phyloP scores from a whole-genome alignment of 1,140 invertebrate genomes.

The Lysiphlebus fabarum region DNA sequence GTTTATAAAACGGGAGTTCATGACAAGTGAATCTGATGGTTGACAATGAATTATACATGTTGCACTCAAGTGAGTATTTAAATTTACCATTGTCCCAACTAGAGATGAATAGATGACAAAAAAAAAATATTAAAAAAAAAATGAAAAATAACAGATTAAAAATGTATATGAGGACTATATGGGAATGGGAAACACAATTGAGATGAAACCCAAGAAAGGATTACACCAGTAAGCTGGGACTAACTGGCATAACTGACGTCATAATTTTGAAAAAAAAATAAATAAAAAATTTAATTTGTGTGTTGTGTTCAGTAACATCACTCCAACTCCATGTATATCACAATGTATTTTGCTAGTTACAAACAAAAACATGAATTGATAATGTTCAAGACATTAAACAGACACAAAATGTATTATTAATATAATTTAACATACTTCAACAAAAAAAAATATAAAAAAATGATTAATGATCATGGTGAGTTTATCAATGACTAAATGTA shows the following conservation, averaged over 20 bases:
- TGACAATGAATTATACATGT: not conserved
- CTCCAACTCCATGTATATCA: too few relatives aligned
- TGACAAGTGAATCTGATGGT: too few relatives aligned
- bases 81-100: constrained; percentile 3
- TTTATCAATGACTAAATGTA: constrained; percentile 4
- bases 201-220: constrained; percentile 39
- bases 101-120: not conserved
- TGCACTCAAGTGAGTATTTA: constrained; percentile 1
- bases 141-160: not conserved
- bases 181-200: constrained; percentile 3
- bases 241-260: constrained; percentile 53
- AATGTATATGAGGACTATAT: constrained; percentile 1
- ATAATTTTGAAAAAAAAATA: constrained; percentile 49
- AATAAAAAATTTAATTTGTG: too few relatives aligned
- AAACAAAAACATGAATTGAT: too few relatives aligned
- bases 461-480: constrained; percentile 6
- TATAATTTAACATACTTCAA: not conserved
- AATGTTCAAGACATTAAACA: too few relatives aligned
- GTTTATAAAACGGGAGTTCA: too few relatives aligned
- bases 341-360: too few relatives aligned
- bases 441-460: too few relatives aligned
- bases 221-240: constrained; percentile 51
- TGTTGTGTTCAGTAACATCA: too few relatives aligned
- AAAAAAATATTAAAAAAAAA: constrained; percentile 8
- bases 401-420: too few relatives aligned